Evolutionary conservation across 2,113 vertebrate species (phyloP), one percentile per base, ranked within the genome.

Genomic region (Semnornis frantzii): DNA sequence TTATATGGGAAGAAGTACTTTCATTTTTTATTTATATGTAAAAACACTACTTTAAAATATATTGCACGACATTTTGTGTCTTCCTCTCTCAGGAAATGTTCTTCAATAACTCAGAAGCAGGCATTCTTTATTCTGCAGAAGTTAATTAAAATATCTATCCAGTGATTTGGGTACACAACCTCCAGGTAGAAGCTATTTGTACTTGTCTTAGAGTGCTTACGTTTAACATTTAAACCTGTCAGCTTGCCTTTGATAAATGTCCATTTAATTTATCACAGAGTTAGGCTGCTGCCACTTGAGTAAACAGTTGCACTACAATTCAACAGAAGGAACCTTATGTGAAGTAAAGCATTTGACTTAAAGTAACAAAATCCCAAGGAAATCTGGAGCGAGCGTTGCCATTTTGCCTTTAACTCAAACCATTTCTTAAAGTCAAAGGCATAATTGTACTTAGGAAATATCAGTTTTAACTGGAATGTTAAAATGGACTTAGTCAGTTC

Each of bases 181-280:
- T 92, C 57, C 76, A 83, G 72, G 72, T 95, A 95, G 82, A 92
- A 90, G 30, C 75, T 89, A 74, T 96, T 96, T 94, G 89, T 95
- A 91, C 69, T 95, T 94, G 94, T 95, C 92, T 95, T 82, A 79
- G 55, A 7, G 0, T 82, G 91, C 57, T 92, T 93, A 74, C 4
- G 2, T 74, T 92, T 91, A 89, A 73, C 78, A 54, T 95, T 91
- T 92, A 71, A 82, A 77, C 24, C 64, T 96, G 84, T 66, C 94
- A 85, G 24, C 71, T 68, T 89, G 27, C 37, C 33, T 73, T 89
- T 95, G 87, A 85, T 89, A 87, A 92, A 95, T 82, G 60, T 31
- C 64, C 75, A 68, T 66, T 93, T 93, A 73, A 89, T 93, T 91
- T 95, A 74, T 94, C 89, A 82, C 64, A 57, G 70, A 75, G 31